Evolutionary conservation across 2,888 invertebrate genomes (phyloP).

Genomic region (Anthoptus insignis): DNA sequence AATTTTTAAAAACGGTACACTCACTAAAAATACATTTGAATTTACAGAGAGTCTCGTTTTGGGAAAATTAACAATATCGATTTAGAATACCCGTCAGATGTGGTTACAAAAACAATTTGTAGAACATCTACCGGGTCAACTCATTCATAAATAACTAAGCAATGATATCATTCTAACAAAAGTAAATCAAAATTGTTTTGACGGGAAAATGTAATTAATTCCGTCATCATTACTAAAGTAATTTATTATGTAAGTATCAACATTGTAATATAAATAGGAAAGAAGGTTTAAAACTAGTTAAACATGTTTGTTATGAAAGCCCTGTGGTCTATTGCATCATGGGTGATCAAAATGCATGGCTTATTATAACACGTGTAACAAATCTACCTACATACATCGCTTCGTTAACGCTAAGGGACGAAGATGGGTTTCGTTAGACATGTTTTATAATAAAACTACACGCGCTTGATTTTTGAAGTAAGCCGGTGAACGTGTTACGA

Average conservation of each 20-base stretch:
- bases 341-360: conserved; percentile 25
- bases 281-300: conserved; percentile 11
- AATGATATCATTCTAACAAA: not conserved
- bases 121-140: too few relatives aligned
- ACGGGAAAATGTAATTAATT: not conserved
- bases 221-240: not conserved
- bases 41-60: too few relatives aligned
- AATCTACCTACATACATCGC: not conserved
- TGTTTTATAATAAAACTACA: too few relatives aligned
- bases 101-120: too few relatives aligned
- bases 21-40: too few relatives aligned
- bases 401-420: too few relatives aligned
- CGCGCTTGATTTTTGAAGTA: too few relatives aligned
- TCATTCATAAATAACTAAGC: not conserved
- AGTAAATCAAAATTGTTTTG: conserved; percentile 2
- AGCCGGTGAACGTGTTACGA: too few relatives aligned
- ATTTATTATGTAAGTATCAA: not conserved
- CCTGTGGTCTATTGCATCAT: conserved; percentile 21
- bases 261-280: not conserved
- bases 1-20: too few relatives aligned
- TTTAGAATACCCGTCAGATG: too few relatives aligned
- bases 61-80: too few relatives aligned
- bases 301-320: conserved; percentile 21
- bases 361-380: not conserved
- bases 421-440: too few relatives aligned